phyloP scores from a whole-genome alignment of 2,888 invertebrate genomes.

The Athalia rosae region DNA sequence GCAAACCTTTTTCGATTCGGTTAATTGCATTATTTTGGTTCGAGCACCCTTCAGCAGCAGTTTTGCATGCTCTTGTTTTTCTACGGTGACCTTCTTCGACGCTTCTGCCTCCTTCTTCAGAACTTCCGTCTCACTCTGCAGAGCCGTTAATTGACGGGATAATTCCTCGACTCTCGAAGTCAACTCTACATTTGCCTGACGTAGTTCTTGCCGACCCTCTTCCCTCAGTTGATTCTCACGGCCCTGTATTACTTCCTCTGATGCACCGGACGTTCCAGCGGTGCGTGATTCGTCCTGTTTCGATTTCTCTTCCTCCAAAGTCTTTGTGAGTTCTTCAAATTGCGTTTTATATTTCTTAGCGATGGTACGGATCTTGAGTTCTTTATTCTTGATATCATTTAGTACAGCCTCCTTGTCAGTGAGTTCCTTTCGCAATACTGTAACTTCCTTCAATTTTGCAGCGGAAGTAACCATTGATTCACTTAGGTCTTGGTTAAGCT shows the following conservation, averaged over 20 bases:
- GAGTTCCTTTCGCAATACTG: conserved; percentile 80
- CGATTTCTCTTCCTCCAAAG: conserved; percentile 79
- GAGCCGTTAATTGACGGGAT: conserved; percentile 71
- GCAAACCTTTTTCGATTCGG: conserved; percentile 80
- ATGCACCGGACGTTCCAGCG: conserved; percentile 71
- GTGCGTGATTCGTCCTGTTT: conserved; percentile 76
- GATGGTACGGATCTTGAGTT: conserved; percentile 87
- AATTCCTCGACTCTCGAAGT: conserved; percentile 68
- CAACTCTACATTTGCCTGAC: conserved; percentile 64
- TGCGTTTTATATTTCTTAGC: conserved; percentile 95
- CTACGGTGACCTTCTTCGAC: conserved; percentile 76
- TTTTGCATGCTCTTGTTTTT: conserved; percentile 81
- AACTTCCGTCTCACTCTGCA: conserved; percentile 79
- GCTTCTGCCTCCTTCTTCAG: conserved; percentile 81
- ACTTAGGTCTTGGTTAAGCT: conserved; percentile 79
- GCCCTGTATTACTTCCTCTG: conserved; percentile 71
- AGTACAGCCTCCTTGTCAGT: conserved; percentile 81
- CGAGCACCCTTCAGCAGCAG: conserved; percentile 84
- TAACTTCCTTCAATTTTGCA: conserved; percentile 78
- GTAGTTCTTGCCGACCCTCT: conserved; percentile 74
- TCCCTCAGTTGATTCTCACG: conserved; percentile 74
- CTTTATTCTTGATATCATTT: conserved; percentile 82
- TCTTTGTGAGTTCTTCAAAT: conserved; percentile 84
- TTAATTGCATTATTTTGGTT: conserved; percentile 82
- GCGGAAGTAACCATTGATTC: conserved; percentile 79